These are phyloP conservation scores for Pollenia labialis DNA, from an alignment of 2,888 invertebrate species.

Conservation along the genomic window DNA sequence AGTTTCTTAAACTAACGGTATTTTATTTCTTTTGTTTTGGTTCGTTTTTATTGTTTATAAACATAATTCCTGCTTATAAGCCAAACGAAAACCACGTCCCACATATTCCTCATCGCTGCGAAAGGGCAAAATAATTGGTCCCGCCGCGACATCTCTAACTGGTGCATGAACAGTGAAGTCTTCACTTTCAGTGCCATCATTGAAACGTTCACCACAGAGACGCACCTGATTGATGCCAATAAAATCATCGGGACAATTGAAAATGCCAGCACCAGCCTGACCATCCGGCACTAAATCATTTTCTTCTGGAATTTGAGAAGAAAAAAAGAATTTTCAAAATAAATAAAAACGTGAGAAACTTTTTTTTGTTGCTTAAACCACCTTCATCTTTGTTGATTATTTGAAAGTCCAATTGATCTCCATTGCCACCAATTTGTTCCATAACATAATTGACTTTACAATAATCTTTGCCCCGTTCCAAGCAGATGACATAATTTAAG, in stretches of 20 bases:
- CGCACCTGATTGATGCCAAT: conserved; percentile 88
- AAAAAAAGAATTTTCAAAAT: neutral
- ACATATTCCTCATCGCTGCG: conserved; percentile 87
- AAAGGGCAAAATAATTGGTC: conserved; percentile 89
- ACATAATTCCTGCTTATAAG: conserved; percentile 89
- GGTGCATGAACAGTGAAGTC: conserved; percentile 89
- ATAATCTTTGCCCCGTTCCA: conserved; percentile 86
- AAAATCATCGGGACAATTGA: conserved; percentile 91
- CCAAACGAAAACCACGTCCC: conserved; percentile 89
- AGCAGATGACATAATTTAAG: conserved; percentile 90
- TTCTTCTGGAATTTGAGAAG: conserved; percentile 85
- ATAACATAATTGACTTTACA: conserved; percentile 88
- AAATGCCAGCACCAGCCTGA: conserved; percentile 90
- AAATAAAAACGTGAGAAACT: conserved; percentile 57
- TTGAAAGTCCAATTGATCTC: conserved; percentile 86
- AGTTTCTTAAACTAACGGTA: conserved; percentile 46
- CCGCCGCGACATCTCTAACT: conserved; percentile 88
- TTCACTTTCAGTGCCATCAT: conserved; percentile 86
- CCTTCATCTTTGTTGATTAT: conserved; percentile 88
- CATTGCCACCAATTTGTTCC: conserved; percentile 80
- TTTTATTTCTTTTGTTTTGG: conserved; percentile 21
- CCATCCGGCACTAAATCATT: conserved; percentile 87
- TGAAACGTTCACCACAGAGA: conserved; percentile 90
- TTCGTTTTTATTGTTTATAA: conserved; percentile 72
- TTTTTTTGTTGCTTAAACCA: conserved; percentile 78